Conservation (phyloP, 2,797 vertebrate genomes). For the Premnoplex brunnescens region DNA sequence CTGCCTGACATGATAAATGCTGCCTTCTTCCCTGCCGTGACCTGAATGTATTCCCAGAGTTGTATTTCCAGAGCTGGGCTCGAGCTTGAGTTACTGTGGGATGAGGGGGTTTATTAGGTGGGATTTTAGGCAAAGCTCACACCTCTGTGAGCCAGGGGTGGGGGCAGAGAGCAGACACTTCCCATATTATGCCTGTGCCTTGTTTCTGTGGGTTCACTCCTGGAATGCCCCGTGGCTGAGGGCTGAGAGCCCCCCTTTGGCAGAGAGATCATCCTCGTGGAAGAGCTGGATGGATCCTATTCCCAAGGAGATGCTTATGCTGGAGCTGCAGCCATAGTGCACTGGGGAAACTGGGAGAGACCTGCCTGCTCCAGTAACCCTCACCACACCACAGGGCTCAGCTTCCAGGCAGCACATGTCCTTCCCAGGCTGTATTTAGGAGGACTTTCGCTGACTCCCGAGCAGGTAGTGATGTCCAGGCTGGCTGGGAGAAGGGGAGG, state of each 20-base stretch:
- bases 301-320: background rate
- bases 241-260: background rate
- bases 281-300: background rate
- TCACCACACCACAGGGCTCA: background rate
- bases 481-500: background rate
- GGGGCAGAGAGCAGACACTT: background rate
- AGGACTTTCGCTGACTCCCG: accelerated
- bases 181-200: background rate
- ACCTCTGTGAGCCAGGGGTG: background rate
- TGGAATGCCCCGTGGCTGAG: background rate
- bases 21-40: background rate
- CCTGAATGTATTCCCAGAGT: background rate
- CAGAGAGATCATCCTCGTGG: background rate
- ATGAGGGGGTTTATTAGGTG: background rate
- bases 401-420: background rate
- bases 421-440: background rate
- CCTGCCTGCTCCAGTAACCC: accelerated
- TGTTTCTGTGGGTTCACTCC: background rate
- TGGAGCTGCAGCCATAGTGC: accelerated
- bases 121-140: background rate
- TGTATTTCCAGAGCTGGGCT: background rate
- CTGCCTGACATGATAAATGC: background rate
- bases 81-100: background rate
- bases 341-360: background rate
- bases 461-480: background rate